Evolutionary conservation across 2,888 invertebrate species (phyloP).

Genomic region (Sinohyriopsis cumingii): DNA sequence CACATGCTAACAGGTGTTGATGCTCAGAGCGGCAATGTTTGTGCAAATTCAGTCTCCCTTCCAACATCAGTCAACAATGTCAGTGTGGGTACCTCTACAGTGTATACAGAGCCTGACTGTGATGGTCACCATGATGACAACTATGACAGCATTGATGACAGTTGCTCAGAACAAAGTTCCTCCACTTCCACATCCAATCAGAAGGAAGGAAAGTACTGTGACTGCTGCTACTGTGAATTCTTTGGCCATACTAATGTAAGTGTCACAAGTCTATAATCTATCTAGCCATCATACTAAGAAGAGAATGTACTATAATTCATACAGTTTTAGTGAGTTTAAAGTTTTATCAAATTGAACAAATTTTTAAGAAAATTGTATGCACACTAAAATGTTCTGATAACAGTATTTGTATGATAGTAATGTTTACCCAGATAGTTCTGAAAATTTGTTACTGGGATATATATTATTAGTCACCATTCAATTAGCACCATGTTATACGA

Average conservation of each 20-base stretch:
- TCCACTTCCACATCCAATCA: conserved; percentile 73
- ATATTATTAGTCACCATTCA: too few species aligned
- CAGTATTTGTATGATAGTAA: too few species aligned
- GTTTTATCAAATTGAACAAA: too few species aligned
- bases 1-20: conserved; percentile 9
- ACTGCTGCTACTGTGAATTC: conserved; percentile 87
- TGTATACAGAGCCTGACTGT: conserved; percentile 59
- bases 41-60: conserved; percentile 44
- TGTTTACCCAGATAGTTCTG: too few species aligned
- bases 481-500: too few species aligned
- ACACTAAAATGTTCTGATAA: too few species aligned
- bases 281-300: too few species aligned
- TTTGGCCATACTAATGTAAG: conserved; percentile 81
- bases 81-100: conserved; percentile 61
- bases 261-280: conserved; percentile 4
- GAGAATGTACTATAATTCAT: neutral
- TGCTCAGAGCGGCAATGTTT: conserved; percentile 25
- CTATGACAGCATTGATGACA: conserved; percentile 70
- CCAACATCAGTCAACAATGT: conserved; percentile 61
- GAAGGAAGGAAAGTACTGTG: conserved; percentile 77
- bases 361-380: too few species aligned
- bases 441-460: too few species aligned
- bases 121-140: conserved; percentile 65
- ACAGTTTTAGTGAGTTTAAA: too few species aligned
- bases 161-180: conserved; percentile 73